These are phyloP conservation scores for Eretmochelys imbricata DNA, from an alignment of 2,113 vertebrate species.

Conservation along the genomic window DNA sequence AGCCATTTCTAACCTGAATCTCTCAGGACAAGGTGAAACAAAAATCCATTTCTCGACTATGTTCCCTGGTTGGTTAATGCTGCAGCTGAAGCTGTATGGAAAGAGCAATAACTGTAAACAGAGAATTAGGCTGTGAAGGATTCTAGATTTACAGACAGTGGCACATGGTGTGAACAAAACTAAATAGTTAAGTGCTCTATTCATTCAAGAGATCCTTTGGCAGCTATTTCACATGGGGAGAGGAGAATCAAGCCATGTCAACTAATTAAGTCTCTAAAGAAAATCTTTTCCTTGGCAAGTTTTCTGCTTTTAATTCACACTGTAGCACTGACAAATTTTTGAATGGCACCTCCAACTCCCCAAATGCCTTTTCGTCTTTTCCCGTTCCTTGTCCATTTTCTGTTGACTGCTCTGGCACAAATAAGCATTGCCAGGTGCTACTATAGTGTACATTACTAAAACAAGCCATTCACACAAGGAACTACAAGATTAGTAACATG, in stretches of 20 bases:
- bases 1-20: background rate
- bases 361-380: slow-evolving; percentile 9
- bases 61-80: background rate
- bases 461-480: background rate
- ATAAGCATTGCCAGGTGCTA: slow-evolving; percentile 25
- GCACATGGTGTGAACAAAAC: background rate
- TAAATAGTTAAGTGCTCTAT: background rate
- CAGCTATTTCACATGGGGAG: background rate
- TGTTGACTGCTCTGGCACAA: slow-evolving; percentile 30
- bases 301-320: slow-evolving; percentile 20
- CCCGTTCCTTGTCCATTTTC: background rate
- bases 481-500: background rate
- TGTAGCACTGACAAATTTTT: background rate
- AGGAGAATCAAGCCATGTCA: slow-evolving; percentile 12
- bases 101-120: background rate
- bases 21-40: background rate
- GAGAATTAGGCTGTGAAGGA: background rate
- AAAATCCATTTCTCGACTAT: background rate
- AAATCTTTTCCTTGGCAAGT: slow-evolving; percentile 15
- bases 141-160: slow-evolving; percentile 17
- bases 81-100: background rate
- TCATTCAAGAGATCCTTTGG: background rate
- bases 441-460: slow-evolving; percentile 11
- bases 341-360: background rate
- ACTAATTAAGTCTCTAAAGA: slow-evolving; percentile 32